Base-by-base conservation (phyloP, 2,888 invertebrate genomes). In the Macaria notata region DNA sequence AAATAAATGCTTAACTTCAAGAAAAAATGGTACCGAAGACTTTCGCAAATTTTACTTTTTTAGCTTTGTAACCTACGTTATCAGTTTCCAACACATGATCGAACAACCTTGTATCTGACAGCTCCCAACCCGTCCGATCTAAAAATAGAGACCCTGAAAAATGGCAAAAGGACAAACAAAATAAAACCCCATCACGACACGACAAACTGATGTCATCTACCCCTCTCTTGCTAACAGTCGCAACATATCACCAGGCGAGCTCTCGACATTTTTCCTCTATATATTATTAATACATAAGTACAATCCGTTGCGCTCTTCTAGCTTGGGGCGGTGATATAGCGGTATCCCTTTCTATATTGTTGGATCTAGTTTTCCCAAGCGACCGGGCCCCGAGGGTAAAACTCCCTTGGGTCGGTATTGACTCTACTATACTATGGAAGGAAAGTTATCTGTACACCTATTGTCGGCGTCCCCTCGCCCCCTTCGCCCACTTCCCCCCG, bases 281-380 rank as follows among this genome's bases (percentile, higher is more conserved):
- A 90, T 90, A 90, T 90, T 90, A 91, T 89, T 89, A 88, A 90
- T 89, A 90, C 83, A 89, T 89, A 90, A 87, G 87, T 89, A 87
- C 80, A 84, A 75, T 81, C 74, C 64, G 77, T 78, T 80, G 84
- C 81, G 80, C 89, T 79, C 78, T 69, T 90, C 78, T 63, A 78
- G 68, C 87, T 64, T 69, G 58, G 63, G 63, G 47, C 62, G 65
- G 65, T 62, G 73, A 71, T 72, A 78, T 88, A 79, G 70, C 73
- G 73, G 79, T 70, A 81, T 90, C 91, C 84, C 83, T 84, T 86
- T 91, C 88, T 86, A 90, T 91, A 90, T 91, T 90, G 90, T 90
- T 89, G 91, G 90, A 87, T 89, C 86, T 91, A 90, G 91, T 91
- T 91, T 89, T 91, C 91, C 91, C 91, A 88, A 88, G 90, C 89